Conservation (phyloP, 2,113 vertebrate genomes). For the Otis tarda region DNA sequence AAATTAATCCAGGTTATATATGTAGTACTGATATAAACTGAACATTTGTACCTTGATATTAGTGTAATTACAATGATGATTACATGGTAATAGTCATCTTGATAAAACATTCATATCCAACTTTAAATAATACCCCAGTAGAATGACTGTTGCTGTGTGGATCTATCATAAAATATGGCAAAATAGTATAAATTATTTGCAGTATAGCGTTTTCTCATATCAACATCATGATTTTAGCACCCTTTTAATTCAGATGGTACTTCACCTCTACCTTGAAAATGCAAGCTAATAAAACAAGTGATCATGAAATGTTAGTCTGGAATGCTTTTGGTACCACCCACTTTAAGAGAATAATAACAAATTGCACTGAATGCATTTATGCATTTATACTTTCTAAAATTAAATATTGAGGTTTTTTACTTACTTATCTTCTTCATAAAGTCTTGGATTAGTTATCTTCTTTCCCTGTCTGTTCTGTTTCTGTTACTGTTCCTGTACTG, state of each 20-base stretch:
- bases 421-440: background rate
- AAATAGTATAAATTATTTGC: background rate
- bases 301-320: background rate
- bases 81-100: background rate
- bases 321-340: background rate
- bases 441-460: background rate
- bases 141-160: background rate
- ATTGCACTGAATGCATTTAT: background rate
- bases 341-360: background rate
- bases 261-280: background rate
- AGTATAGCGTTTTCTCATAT: background rate
- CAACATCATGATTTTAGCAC: background rate
- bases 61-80: background rate
- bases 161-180: background rate
- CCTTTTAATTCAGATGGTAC: background rate
- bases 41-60: background rate
- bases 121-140: background rate
- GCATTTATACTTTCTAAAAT: background rate
- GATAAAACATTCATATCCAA: background rate
- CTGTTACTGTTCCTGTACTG: background rate
- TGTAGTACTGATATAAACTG: background rate
- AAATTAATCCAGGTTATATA: background rate
- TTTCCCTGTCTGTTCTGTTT: background rate
- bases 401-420: background rate
- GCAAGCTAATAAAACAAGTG: background rate